A percentile compares a stretch with the other conserved stretches of the same genome.
Conservation (phyloP, 2,113 vertebrate species). For the Petrocephalus microphthalmus region DNA sequence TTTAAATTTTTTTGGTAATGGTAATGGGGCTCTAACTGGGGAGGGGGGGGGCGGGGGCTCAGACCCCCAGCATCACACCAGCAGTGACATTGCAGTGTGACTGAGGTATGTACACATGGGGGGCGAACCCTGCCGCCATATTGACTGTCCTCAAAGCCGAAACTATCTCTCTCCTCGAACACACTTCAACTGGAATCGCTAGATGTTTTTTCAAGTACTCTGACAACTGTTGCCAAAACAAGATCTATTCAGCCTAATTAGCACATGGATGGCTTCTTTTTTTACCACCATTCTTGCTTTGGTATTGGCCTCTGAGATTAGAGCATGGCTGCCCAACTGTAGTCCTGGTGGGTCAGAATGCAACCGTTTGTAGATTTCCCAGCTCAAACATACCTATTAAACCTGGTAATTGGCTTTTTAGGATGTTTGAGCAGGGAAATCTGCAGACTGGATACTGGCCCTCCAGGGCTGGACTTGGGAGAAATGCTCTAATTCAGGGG, state of each 20-base stretch:
- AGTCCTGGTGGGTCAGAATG: no score
- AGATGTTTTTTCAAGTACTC: not conserved
- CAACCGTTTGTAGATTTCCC: no score
- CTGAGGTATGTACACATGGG: constrained; percentile 33
- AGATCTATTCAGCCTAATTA: not conserved
- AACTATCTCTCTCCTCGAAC: not conserved
- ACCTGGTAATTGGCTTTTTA: no score
- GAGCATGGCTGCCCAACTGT: not conserved
- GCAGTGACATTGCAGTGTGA: constrained; percentile 48
- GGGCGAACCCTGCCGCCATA: constrained; percentile 26
- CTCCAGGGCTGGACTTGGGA: no score
- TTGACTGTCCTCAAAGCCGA: constrained; percentile 23
- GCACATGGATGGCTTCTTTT: not conserved
- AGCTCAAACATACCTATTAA: no score
- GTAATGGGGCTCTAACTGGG: constrained; percentile 27
- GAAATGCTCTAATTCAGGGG: no score
- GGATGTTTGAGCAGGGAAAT: no score
- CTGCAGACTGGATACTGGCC: no score
- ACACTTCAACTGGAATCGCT: constrained; percentile 6
- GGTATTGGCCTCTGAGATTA: not conserved
- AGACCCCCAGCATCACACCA: constrained; percentile 54
- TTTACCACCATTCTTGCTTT: not conserved
- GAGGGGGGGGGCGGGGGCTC: constrained; percentile 22
- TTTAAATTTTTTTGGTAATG: constrained; percentile 48
- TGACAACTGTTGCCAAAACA: constrained; percentile 13